phyloP scores from a whole-genome alignment of 2,888 invertebrate species.

The Coelinius sp. region DNA sequence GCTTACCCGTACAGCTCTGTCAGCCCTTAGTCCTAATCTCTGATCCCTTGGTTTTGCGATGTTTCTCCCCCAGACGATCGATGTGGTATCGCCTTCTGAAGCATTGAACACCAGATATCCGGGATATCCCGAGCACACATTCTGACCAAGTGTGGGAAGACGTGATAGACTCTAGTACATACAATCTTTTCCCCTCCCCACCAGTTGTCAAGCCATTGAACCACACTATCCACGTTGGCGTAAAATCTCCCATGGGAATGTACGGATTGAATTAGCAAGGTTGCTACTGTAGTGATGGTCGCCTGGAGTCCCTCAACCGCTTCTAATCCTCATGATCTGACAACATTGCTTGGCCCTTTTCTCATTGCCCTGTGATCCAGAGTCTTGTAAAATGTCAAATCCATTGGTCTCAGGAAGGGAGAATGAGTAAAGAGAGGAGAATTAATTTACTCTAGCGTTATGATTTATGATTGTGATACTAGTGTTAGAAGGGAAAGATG shows the following conservation, averaged over 20 bases:
- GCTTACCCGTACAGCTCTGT: neutral
- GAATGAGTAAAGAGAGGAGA: neutral
- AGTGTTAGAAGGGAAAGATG: neutral
- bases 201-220: neutral
- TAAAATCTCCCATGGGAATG: constrained; percentile 28
- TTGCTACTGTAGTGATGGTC: constrained; percentile 12
- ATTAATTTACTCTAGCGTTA: constrained; percentile 5
- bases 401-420: neutral
- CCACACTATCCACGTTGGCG: neutral
- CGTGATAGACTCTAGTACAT: neutral
- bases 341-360: neutral
- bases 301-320: neutral
- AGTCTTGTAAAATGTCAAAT: constrained; percentile 6
- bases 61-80: neutral
- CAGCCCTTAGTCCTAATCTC: neutral
- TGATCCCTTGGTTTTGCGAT: neutral
- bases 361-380: neutral
- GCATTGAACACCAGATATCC: neutral
- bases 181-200: neutral
- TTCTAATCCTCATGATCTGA: constrained; percentile 31
- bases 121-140: constrained; percentile 4
- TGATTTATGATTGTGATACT: constrained; percentile 19
- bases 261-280: constrained; percentile 42
- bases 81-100: neutral
- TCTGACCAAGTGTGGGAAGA: constrained; percentile 2